Base-by-base conservation (phyloP, 2,113 vertebrate genomes). In the Gymnobelideus leadbeateri region DNA sequence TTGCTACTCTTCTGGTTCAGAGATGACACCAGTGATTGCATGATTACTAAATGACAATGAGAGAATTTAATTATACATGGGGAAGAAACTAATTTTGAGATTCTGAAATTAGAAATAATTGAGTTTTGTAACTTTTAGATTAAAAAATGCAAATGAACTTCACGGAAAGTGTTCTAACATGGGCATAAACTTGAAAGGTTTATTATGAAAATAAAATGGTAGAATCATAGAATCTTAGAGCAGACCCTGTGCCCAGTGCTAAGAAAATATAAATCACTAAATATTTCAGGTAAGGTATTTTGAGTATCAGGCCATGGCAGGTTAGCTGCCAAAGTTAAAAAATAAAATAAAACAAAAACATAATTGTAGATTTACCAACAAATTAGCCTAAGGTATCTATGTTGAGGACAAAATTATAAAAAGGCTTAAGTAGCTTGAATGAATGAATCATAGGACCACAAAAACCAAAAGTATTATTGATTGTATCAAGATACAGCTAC, bases 381-480 rank as follows among this genome's bases (percentile, higher is more conserved):
- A 26, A 55, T 55, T 26, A 55, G 53, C 25, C 8, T 55, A 26
- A 55, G 53, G 54, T 26, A 26, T 55, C 9, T 55, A 9, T 25
- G 26, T 9, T 26, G 25, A 55, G 25, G 24, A 55, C 25, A 26
- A 84, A 43, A 84, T 19, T 84, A 43, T 84, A 43, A 84, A 23
- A 16, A 43, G 68, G 68, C 68, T 21, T 84, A 43, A 84, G 61
- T 2, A 77, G 26, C n/a, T 77, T n/a, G 61, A 77, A 77, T 77
- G 37, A n/a, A 77, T n/a, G 37, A 77, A 77, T 4, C 37, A 68
- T 77, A 77, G n/a, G 68, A 43, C 68, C 6, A 84, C 37, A 84
- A 43, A 92, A 97, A 91, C 19, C 55, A 5, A 84, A 23, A 7
- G 3, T 90, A n/a, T 92, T 91, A 90, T 46, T 93, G 89, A 50